Conservation (phyloP, 2,888 invertebrate genomes). For the Plemyria rubiginata region DNA sequence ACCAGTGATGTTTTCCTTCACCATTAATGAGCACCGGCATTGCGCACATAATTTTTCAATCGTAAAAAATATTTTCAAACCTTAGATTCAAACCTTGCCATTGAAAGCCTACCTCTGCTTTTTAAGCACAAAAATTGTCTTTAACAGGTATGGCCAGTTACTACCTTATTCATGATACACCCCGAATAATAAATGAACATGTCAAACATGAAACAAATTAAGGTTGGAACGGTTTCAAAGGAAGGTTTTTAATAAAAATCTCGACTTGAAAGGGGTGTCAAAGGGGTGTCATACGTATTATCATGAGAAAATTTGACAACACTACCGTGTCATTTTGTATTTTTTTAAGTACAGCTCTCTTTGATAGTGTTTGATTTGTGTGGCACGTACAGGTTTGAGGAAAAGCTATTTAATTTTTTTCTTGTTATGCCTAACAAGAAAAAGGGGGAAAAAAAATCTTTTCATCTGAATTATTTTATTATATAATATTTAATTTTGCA, state of each 20-base stretch:
- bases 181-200: slow-evolving; percentile 15
- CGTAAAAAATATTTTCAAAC: too few relatives aligned
- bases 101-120: too few relatives aligned
- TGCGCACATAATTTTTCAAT: too few relatives aligned
- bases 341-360: slow-evolving; percentile 51
- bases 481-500: too few relatives aligned
- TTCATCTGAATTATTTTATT: neutral
- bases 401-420: neutral
- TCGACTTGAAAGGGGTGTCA: slow-evolving; percentile 31
- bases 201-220: slow-evolving; percentile 23
- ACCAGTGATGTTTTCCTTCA: too few relatives aligned
- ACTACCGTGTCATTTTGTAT: slow-evolving; percentile 61
- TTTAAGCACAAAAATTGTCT: too few relatives aligned
- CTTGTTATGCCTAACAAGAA: too few relatives aligned
- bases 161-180: neutral
- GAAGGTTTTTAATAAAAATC: slow-evolving; percentile 32
- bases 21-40: too few relatives aligned
- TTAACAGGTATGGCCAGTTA: too few relatives aligned
- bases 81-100: too few relatives aligned
- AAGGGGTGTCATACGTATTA: slow-evolving; percentile 19
- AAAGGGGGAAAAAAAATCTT: too few relatives aligned
- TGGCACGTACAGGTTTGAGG: slow-evolving; percentile 15
- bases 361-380: slow-evolving; percentile 19
- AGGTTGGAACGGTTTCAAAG: slow-evolving; percentile 11
- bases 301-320: slow-evolving; percentile 51